phyloP scores from a whole-genome alignment of 1,140 invertebrate species.

The Ostrea denselamellosa region DNA sequence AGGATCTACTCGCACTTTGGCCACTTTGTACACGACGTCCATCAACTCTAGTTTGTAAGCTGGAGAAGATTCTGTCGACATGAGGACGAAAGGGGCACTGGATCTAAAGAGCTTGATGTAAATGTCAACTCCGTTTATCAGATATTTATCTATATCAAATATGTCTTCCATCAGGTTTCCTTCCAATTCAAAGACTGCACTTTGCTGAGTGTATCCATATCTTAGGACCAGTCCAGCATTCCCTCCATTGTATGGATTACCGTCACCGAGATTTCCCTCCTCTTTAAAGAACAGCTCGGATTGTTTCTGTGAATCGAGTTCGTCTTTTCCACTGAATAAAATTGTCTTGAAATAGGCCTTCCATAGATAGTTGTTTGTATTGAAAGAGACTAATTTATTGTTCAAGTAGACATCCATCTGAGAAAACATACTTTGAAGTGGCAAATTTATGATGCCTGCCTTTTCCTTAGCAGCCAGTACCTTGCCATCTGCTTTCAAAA shows the following conservation, averaged over 20 bases:
- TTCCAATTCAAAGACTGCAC: constrained; percentile 47
- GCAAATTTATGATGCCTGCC: constrained; percentile 52
- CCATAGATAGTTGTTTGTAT: constrained; percentile 53
- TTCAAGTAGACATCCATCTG: constrained; percentile 59
- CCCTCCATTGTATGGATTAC: constrained; percentile 39
- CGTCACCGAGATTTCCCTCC: constrained; percentile 5
- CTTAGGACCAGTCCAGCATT: constrained; percentile 36
- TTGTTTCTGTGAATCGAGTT: constrained; percentile 46
- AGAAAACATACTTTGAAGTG: constrained; percentile 49
- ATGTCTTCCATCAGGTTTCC: constrained; percentile 46
- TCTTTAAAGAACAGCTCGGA: constrained; percentile 49
- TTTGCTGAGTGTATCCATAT: constrained; percentile 49
- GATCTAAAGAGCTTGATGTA: constrained; percentile 54
- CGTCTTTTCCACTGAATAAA: constrained; percentile 43
- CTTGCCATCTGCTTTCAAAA: constrained; percentile 51
- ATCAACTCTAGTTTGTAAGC: constrained; percentile 48
- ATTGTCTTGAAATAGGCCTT: constrained; percentile 55
- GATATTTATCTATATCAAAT: constrained; percentile 50
- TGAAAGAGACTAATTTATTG: constrained; percentile 54
- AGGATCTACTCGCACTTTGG: constrained; percentile 48
- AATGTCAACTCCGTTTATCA: constrained; percentile 46
- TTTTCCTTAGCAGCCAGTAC: constrained; percentile 45
- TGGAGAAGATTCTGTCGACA: constrained; percentile 35
- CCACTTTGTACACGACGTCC: constrained; percentile 47
- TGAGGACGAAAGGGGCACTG: constrained; percentile 45